phyloP scores from a whole-genome alignment of 2,113 vertebrate species.

The Halichoerus grypus region DNA sequence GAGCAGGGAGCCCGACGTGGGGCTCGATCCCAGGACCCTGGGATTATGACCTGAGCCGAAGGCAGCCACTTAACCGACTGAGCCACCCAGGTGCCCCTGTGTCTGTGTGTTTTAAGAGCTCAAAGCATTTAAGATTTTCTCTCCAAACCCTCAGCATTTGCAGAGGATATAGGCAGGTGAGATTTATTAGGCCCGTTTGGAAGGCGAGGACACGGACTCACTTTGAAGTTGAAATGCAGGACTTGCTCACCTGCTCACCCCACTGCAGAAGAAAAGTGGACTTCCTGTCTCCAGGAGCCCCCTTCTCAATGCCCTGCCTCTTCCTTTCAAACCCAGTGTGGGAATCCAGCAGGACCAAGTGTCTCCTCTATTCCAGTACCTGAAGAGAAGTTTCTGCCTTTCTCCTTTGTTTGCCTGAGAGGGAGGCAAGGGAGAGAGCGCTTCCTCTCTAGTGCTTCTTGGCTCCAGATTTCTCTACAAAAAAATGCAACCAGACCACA shows the following conservation, averaged over 20 bases:
- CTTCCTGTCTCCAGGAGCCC: not conserved
- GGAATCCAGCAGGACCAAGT: not conserved
- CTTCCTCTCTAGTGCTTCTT: not conserved
- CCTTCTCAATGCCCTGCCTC: not conserved
- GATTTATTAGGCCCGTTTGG: not conserved
- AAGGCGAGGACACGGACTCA: not conserved
- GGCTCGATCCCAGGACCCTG: too few species aligned
- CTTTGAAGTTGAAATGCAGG: not conserved
- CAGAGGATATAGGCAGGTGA: not conserved
- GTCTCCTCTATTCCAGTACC: not conserved
- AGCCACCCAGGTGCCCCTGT: too few species aligned
- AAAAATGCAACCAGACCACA: slow-evolving; percentile 19
- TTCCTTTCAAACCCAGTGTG: not conserved
- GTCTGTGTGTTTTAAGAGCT: not conserved
- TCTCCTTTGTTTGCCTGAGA: not conserved
- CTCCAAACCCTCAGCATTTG: not conserved
- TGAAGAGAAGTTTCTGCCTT: not conserved
- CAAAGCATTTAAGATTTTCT: slow-evolving; percentile 40
- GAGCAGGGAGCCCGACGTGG: too few species aligned
- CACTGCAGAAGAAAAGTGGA: not conserved
- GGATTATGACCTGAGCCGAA: too few species aligned
- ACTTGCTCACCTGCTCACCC: not conserved
- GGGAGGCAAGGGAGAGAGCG: too few species aligned
- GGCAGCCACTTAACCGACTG: too few species aligned
- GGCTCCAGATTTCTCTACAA: slow-evolving; percentile 19